phyloP scores from a whole-genome alignment of 2,113 vertebrate species.

The Oplegnathus fasciatus region DNA sequence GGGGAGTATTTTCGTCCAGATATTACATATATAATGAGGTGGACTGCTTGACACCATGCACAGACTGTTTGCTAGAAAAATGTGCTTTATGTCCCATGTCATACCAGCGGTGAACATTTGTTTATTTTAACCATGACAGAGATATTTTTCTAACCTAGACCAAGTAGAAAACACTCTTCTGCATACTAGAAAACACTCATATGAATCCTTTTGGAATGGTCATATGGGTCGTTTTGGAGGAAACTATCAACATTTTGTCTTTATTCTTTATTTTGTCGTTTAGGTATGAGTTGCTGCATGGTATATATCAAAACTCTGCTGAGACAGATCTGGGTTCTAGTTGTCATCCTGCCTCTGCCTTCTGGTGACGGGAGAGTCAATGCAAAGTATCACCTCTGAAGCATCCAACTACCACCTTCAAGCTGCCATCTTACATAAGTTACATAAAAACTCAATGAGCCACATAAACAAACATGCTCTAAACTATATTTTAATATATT shows the following conservation, averaged over 20 bases:
- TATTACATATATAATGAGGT: conserved; percentile 32
- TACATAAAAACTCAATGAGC: neutral
- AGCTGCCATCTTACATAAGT: neutral
- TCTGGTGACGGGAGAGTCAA: conserved; percentile 1
- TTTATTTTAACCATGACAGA: neutral
- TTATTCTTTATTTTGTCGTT: neutral
- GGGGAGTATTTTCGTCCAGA: conserved; percentile 13
- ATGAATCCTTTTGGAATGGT: neutral
- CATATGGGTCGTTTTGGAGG: neutral
- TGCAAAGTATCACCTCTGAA: conserved; percentile 18
- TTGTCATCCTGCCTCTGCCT: conserved; percentile 6
- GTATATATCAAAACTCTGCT: neutral
- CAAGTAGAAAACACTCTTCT: too few species aligned
- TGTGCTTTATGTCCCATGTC: neutral
- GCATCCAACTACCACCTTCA: conserved; percentile 7
- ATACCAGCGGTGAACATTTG: neutral
- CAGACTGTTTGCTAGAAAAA: neutral
- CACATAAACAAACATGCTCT: neutral
- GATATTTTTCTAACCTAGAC: neutral
- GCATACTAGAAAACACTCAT: neutral
- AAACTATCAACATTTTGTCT: neutral
- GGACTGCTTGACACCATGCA: conserved; percentile 20
- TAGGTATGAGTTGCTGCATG: neutral
- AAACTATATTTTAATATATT: neutral
- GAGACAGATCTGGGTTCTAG: conserved; percentile 12